phyloP scores from a whole-genome alignment of 2,797 vertebrate genomes.

The Danio albolineatus region DNA sequence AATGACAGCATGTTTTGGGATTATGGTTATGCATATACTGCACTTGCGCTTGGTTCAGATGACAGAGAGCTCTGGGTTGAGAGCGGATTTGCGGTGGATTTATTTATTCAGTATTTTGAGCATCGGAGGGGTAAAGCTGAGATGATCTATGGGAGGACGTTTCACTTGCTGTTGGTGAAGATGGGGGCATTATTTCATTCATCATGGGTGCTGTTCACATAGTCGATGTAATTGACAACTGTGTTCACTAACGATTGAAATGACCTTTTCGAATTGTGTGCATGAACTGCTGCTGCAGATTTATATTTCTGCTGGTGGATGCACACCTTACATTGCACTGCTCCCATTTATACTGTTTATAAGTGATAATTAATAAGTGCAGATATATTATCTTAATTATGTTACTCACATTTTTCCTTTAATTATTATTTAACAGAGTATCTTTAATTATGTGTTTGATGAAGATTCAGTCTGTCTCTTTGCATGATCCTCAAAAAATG shows the following conservation, averaged over 20 bases:
- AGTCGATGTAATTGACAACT: not conserved
- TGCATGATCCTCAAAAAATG: too few species aligned
- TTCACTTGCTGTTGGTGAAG: not conserved
- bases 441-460: too few species aligned
- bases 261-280: not conserved
- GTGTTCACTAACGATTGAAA: not conserved
- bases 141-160: constrained; percentile 3
- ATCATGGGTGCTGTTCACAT: not conserved
- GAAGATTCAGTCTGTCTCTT: too few species aligned
- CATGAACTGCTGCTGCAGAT: not conserved
- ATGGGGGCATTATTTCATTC: constrained; percentile 6
- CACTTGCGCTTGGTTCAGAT: not conserved
- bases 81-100: constrained; percentile 44
- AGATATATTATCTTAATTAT: too few species aligned
- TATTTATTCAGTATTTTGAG: constrained; percentile 21
- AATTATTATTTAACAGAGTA: too few species aligned
- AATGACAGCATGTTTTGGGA: constrained; percentile 40
- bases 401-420: too few species aligned
- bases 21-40: constrained; percentile 24
- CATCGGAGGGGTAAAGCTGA: not conserved
- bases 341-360: too few species aligned
- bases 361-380: too few species aligned
- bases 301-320: too few species aligned
- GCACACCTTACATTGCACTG: too few species aligned
- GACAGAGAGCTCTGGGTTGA: constrained; percentile 11